Evolutionary conservation across 2,888 invertebrate genomes (phyloP).

Genomic region (Chaitophorus viminalis): DNA sequence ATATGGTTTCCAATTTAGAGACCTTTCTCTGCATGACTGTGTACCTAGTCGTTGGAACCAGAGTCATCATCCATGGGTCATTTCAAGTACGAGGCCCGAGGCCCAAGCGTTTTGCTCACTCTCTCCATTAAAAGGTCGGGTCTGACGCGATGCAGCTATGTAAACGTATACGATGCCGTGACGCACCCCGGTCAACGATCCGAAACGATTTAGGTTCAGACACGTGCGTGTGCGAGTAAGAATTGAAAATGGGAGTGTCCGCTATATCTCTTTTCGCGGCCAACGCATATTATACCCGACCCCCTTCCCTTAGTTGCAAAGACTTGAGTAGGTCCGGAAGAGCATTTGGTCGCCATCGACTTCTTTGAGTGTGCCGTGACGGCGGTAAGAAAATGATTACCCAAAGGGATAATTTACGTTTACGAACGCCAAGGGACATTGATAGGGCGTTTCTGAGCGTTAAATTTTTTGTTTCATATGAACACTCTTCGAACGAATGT

Average conservation of each 20-base stretch:
- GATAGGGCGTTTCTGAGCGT: conserved; percentile 40
- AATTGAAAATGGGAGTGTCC: conserved; percentile 42
- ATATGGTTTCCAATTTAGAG: too few relatives aligned
- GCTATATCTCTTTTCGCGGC: conserved; percentile 6
- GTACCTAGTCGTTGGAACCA: too few relatives aligned
- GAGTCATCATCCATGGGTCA: too few relatives aligned
- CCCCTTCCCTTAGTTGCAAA: not conserved
- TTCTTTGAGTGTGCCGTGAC: not conserved
- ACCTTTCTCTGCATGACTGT: too few relatives aligned
- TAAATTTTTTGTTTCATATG: conserved; percentile 1
- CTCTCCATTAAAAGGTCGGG: not conserved
- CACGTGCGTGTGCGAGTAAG: not conserved
- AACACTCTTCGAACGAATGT: conserved; percentile 4
- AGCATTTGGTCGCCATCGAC: not conserved
- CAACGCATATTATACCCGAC: not conserved
- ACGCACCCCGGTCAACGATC: not conserved
- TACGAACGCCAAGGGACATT: conserved; percentile 47
- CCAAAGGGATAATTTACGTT: conserved; percentile 45
- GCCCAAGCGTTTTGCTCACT: not conserved
- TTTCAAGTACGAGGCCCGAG: not conserved
- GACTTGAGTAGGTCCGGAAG: not conserved
- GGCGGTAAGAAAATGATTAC: conserved; percentile 51
- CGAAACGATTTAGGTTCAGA: not conserved
- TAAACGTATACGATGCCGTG: not conserved
- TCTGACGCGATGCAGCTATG: not conserved